phyloP scores from a whole-genome alignment of 1,140 invertebrate genomes.

The Campoletis sonorensis region DNA sequence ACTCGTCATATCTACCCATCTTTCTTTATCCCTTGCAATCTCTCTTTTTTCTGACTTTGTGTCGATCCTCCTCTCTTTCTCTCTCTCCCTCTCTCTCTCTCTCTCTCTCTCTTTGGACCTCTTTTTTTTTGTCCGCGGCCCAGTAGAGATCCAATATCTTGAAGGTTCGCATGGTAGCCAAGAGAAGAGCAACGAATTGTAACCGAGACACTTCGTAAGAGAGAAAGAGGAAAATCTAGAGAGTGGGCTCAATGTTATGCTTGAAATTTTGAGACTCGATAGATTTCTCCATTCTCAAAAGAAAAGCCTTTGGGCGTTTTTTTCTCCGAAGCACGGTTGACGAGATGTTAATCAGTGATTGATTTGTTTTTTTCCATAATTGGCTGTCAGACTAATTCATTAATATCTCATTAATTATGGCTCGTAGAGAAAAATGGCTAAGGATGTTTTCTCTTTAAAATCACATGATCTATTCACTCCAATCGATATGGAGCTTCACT shows the following conservation, averaged over 20 bases:
- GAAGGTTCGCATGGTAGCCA: slow-evolving; percentile 1
- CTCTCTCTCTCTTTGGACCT: not conserved
- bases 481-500: no score
- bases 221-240: no score
- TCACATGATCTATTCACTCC: no score
- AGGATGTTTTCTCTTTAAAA: no score
- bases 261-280: no score
- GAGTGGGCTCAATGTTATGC: no score
- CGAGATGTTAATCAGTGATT: no score
- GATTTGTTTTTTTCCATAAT: no score
- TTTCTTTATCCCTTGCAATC: slow-evolving; percentile 6
- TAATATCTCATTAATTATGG: no score
- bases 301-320: not conserved
- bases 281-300: no score
- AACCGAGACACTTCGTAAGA: not conserved
- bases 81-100: not conserved
- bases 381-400: not conserved
- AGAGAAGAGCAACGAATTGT: slow-evolving; percentile 26
- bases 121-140: not conserved
- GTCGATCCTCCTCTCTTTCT: not conserved
- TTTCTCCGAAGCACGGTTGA: not conserved
- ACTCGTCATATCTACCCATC: slow-evolving; percentile 6
- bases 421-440: no score
- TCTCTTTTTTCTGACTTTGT: not conserved
- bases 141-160: slow-evolving; percentile 18